phyloP scores from a whole-genome alignment of 1,140 invertebrate genomes.

The Polypedilum pembai region DNA sequence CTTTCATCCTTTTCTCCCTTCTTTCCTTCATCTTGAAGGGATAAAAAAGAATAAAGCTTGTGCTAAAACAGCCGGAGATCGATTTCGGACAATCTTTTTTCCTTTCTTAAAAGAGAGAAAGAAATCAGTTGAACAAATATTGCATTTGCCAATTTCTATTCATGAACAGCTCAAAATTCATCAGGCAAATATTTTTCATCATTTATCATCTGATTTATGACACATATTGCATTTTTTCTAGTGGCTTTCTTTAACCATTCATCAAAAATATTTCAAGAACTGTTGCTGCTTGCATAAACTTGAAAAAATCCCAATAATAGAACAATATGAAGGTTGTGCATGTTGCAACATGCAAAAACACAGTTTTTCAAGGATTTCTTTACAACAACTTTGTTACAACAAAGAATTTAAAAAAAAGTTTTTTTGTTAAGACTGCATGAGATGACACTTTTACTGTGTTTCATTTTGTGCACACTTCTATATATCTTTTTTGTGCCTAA shows the following conservation, averaged over 20 bases:
- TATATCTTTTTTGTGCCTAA: neutral
- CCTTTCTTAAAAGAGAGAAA: neutral
- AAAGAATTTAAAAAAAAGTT: neutral
- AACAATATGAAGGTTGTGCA: neutral
- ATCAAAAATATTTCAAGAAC: too few relatives aligned
- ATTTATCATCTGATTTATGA: constrained; percentile 14
- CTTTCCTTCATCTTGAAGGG: neutral
- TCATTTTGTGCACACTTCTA: neutral
- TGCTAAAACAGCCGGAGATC: constrained; percentile 15
- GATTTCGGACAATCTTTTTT: neutral
- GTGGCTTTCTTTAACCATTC: neutral
- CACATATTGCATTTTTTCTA: constrained; percentile 4
- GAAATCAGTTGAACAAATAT: constrained; percentile 18
- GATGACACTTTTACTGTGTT: constrained; percentile 1
- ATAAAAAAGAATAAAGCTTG: neutral
- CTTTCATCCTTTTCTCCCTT: too few relatives aligned
- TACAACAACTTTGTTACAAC: neutral
- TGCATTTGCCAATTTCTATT: neutral
- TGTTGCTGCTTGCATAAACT: neutral
- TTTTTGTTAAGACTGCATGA: neutral
- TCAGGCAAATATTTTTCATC: neutral
- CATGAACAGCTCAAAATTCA: neutral
- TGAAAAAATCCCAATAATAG: neutral
- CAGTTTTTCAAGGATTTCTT: neutral
- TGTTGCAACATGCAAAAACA: constrained; percentile 5